phyloP scores from a whole-genome alignment of 30 jellyfish, hydroid and myxozoan genomes.

The Morbakka virulenta region DNA sequence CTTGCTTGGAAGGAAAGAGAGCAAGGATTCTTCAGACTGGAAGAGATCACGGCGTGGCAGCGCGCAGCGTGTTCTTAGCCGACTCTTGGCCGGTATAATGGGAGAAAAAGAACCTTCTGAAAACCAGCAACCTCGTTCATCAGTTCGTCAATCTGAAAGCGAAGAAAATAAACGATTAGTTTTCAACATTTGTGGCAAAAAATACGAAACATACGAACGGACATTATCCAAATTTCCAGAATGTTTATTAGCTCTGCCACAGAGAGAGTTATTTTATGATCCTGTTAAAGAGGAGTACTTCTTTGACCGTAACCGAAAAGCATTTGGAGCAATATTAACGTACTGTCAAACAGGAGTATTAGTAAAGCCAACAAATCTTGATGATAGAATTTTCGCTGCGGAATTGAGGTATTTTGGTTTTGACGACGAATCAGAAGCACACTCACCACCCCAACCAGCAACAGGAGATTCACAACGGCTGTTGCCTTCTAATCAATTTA shows the following conservation, averaged over 20 bases:
- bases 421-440: constrained; percentile 88
- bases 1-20: not conserved
- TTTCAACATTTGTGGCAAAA: constrained; percentile 80
- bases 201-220: constrained; percentile 79
- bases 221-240: constrained; percentile 89
- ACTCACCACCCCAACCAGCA: constrained; percentile 43
- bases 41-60: not conserved
- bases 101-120: constrained; percentile 32
- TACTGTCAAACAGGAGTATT: constrained; percentile 92
- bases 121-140: constrained; percentile 14
- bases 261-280: constrained; percentile 75
- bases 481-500: constrained; percentile 64
- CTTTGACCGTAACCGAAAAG: constrained; percentile 92
- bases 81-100: constrained; percentile 65
- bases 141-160: constrained; percentile 10
- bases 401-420: constrained; percentile 94
- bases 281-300: constrained; percentile 72
- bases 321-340: constrained; percentile 88
- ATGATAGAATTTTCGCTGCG: constrained; percentile 89
- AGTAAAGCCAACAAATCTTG: constrained; percentile 83
- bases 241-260: constrained; percentile 83
- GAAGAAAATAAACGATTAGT: constrained; percentile 43
- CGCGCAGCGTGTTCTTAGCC: constrained; percentile 20
- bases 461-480: constrained; percentile 42
- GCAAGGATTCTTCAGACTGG: constrained; percentile 1